A percentile compares a stretch with the other conserved stretches of the same genome.
Conservation (phyloP, 2,888 invertebrate species). For the Emmelina monodactyla region DNA sequence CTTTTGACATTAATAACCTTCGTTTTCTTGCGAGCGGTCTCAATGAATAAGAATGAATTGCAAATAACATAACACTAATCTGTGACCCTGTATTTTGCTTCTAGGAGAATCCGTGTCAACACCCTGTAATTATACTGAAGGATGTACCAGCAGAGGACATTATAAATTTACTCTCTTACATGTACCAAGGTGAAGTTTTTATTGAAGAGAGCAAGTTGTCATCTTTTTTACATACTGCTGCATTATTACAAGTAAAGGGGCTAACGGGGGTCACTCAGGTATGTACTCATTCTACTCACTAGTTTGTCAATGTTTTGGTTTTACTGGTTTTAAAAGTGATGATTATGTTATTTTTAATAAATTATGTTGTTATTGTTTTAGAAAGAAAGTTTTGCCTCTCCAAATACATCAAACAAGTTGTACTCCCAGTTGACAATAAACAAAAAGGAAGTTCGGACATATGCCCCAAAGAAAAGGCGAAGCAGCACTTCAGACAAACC, state of each 20-base stretch:
- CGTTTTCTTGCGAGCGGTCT: slow-evolving; percentile 33
- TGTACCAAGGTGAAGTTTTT: slow-evolving; percentile 77
- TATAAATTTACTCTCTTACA: slow-evolving; percentile 72
- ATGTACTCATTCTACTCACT: no score
- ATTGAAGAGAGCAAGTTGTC: slow-evolving; percentile 72
- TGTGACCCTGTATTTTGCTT: slow-evolving; percentile 14
- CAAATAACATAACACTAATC: slow-evolving; percentile 4
- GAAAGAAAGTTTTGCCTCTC: slow-evolving; percentile 48
- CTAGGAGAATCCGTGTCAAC: slow-evolving; percentile 76
- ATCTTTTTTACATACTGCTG: slow-evolving; percentile 73
- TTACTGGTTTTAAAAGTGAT: not conserved
- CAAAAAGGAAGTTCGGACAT: slow-evolving; percentile 46
- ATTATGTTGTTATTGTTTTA: slow-evolving; percentile 22
- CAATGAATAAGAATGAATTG: slow-evolving; percentile 17
- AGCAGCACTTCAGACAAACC: slow-evolving; percentile 59
- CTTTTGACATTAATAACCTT: slow-evolving; percentile 59
- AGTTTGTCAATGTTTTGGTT: no score
- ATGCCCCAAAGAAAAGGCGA: slow-evolving; percentile 49
- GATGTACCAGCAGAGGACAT: slow-evolving; percentile 73
- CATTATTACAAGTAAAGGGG: slow-evolving; percentile 72
- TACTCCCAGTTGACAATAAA: slow-evolving; percentile 54
- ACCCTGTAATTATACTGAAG: slow-evolving; percentile 76
- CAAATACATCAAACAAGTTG: slow-evolving; percentile 48
- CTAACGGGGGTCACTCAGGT: slow-evolving; percentile 61
- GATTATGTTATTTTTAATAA: not conserved